Conservation (phyloP, 2,888 invertebrate species). For the Anthrax anthrax region DNA sequence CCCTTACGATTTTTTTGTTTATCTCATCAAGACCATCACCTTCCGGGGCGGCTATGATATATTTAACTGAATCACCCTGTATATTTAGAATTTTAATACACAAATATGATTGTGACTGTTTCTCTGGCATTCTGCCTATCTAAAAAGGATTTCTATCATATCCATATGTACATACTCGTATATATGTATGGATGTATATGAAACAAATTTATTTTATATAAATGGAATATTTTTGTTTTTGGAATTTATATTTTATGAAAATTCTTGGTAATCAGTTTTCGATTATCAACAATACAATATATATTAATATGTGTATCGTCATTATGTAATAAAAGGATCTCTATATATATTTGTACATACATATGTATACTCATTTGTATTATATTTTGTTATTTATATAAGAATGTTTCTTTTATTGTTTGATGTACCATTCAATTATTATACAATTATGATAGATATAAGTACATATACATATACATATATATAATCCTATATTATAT, state of each 20-base stretch:
- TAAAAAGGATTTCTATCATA: not conserved
- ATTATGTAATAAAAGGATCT: not conserved
- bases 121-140: not conserved
- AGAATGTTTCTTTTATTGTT: too few relatives aligned
- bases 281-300: not conserved
- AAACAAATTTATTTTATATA: not conserved
- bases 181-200: not conserved
- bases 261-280: not conserved
- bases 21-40: too few relatives aligned
- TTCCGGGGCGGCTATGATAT: too few relatives aligned
- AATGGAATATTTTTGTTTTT: not conserved
- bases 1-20: too few relatives aligned
- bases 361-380: not conserved
- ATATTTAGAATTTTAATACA: too few relatives aligned
- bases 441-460: too few relatives aligned
- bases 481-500: too few relatives aligned
- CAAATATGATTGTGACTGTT: not conserved
- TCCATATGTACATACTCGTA: not conserved
- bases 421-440: too few relatives aligned
- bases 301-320: not conserved
- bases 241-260: not conserved
- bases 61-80: too few relatives aligned
- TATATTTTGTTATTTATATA: too few relatives aligned
- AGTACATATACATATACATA: too few relatives aligned
- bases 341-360: not conserved